Base-by-base conservation (phyloP, 2,797 vertebrate species). In the Sparus aurata region DNA sequence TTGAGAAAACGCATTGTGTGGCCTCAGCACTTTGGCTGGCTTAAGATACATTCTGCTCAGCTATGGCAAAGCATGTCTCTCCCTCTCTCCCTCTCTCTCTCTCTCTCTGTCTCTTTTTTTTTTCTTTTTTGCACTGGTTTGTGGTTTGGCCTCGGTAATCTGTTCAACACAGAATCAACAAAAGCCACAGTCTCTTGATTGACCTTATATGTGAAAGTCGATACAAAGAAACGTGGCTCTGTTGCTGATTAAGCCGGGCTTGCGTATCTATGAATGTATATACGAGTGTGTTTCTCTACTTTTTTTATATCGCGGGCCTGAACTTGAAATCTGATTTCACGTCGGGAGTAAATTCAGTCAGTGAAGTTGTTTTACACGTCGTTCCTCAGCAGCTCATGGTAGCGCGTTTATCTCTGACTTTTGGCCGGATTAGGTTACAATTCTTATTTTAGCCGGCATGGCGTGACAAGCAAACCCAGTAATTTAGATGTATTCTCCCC, bases 401-500 rank as follows among this genome's bases (percentile, higher is more conserved):
- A 73, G 89, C 90, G 17, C 61, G 66, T 89, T 91, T 87, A 79
- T 91, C 88, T 81, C 83, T 4, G 88, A 91, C 89, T 85, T 87
- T 87, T 85, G 78, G 65, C 67, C 64, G 75, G 92, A 94, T 95
- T 92, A 92, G 89, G 92, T 94, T 93, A 90, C 93, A 83, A 64
- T 90, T 96, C 93, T 94, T 93, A 89, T 94, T 95, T 94, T 93
- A 90, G 91, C 89, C 80, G 73, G 75, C 89, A 79, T 88, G 90
- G 89, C 84, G 84, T 93, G 95, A 94, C 94, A 95, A 92, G 91
- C 89, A 85, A 91, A 90, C 83, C 89, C 90, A 25, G 90, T 95
- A 94, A 95, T 94, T 93, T 92, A 94, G 93, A 95, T 72, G 79
- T 90, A 94, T 94, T 89, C 89, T 87, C 92, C 91, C 87, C 82